Conservation (phyloP, 2,888 invertebrate species). For the Proisotoma minuta region DNA sequence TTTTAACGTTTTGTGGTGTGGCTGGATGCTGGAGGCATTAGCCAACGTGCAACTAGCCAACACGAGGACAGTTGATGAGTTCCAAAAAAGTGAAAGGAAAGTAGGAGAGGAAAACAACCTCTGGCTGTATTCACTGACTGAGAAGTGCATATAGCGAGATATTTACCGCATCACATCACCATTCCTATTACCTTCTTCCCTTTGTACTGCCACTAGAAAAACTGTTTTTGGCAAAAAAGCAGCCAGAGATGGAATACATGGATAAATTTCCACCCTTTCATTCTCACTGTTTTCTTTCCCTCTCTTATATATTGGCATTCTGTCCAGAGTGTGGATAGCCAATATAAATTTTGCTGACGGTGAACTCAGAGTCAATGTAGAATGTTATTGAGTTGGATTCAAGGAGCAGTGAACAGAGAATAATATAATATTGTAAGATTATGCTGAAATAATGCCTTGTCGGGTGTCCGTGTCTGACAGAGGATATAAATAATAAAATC, state of each 20-base stretch:
- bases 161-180: background rate
- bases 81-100: slow-evolving; percentile 13
- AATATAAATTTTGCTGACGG: slow-evolving; percentile 13
- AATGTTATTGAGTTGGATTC: background rate
- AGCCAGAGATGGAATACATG: slow-evolving; percentile 11
- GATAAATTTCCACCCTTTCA: slow-evolving; percentile 13
- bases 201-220: slow-evolving; percentile 9
- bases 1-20: background rate
- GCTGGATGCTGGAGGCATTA: slow-evolving; percentile 14
- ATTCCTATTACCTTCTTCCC: background rate
- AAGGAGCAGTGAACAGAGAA: background rate
- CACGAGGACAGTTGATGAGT: slow-evolving; percentile 21
- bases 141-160: background rate
- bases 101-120: slow-evolving; percentile 12
- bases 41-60: slow-evolving; percentile 1
- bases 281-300: background rate
- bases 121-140: background rate
- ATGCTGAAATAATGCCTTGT: slow-evolving; percentile 10
- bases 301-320: background rate
- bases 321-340: background rate
- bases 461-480: slow-evolving; percentile 11
- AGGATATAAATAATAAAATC: slow-evolving; percentile 1
- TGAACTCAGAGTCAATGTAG: background rate
- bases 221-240: slow-evolving; percentile 17
- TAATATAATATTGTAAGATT: slow-evolving; percentile 10